A percentile compares a stretch with the other conserved stretches of the same genome.
phyloP scores from a whole-genome alignment of 37 sponge, comb jelly and placozoan genomes.

The Aplysina aerophoba region DNA sequence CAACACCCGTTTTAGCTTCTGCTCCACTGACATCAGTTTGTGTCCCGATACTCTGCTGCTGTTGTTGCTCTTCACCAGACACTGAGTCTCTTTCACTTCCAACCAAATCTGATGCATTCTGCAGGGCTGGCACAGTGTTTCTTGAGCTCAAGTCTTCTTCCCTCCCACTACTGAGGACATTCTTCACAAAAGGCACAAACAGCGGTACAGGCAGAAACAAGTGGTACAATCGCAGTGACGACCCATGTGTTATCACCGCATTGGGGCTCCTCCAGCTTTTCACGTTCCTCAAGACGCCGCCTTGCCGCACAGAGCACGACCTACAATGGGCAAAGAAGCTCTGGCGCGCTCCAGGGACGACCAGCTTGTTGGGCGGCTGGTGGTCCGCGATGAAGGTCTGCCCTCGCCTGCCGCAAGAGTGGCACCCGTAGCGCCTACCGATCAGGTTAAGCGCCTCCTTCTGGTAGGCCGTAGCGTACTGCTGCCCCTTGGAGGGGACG shows the following conservation, averaged over 20 bases:
- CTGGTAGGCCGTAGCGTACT: conserved; percentile 43
- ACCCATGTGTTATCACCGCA: conserved; percentile 49
- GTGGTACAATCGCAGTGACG: conserved; percentile 61
- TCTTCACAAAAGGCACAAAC: conserved; percentile 6
- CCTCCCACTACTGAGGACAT: too few relatives aligned
- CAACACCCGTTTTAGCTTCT: not conserved
- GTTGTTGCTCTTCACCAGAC: too few relatives aligned
- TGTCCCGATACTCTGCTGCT: not conserved
- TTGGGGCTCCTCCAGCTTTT: not conserved
- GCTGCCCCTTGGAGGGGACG: conserved; percentile 55
- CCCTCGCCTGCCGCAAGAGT: conserved; percentile 63
- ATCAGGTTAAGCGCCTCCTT: conserved; percentile 37
- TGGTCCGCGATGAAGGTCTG: conserved; percentile 66
- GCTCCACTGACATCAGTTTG: conserved; percentile 9
- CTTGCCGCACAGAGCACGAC: conserved; percentile 66
- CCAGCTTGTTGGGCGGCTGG: conserved; percentile 69
- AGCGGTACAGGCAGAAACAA: conserved; percentile 75
- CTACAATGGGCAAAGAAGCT: conserved; percentile 78
- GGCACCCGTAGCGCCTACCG: conserved; percentile 70
- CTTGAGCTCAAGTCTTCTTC: too few relatives aligned
- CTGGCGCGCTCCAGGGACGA: conserved; percentile 21
- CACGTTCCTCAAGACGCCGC: conserved; percentile 34
- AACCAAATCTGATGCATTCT: not conserved
- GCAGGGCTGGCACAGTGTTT: not conserved
- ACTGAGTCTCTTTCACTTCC: not conserved